Percentiles rank a stretch among this genome's conserved stretches.
phyloP scores from a whole-genome alignment of 2,888 invertebrate species.

The Brachylomia viminalis region DNA sequence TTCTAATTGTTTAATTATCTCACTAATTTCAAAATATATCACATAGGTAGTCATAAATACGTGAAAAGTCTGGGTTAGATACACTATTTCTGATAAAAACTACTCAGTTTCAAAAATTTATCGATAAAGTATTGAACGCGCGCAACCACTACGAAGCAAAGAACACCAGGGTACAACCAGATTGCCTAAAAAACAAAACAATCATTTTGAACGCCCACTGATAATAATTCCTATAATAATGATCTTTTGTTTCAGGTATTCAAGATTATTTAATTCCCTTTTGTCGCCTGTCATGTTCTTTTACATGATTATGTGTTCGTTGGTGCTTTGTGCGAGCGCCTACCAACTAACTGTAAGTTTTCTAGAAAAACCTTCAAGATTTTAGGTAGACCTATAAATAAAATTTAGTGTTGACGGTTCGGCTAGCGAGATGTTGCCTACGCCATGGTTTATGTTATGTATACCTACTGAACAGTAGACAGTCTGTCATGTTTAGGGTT shows the following conservation, averaged over 20 bases:
- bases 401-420: background rate
- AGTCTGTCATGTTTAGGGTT: background rate
- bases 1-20: constrained; percentile 45
- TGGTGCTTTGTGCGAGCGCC: constrained; percentile 84
- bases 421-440: background rate
- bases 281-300: constrained; percentile 86
- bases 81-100: constrained; percentile 2
- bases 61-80: background rate
- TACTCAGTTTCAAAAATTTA: constrained; percentile 36
- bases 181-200: constrained; percentile 61
- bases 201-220: constrained; percentile 56
- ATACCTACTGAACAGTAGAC: background rate
- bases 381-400: background rate
- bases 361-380: background rate
- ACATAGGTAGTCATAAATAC: background rate
- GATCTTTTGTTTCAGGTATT: constrained; percentile 74
- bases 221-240: constrained; percentile 40
- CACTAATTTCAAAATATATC: constrained; percentile 19
- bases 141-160: constrained; percentile 59
- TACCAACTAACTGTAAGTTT: constrained; percentile 83
- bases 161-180: constrained; percentile 33
- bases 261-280: constrained; percentile 81
- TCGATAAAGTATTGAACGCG: constrained; percentile 57
- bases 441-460: background rate
- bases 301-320: constrained; percentile 83